These are phyloP conservation scores for Nesometra sesokonis DNA, from an alignment of 35 echinoderm and acorn worm species.

Conservation along the genomic window DNA sequence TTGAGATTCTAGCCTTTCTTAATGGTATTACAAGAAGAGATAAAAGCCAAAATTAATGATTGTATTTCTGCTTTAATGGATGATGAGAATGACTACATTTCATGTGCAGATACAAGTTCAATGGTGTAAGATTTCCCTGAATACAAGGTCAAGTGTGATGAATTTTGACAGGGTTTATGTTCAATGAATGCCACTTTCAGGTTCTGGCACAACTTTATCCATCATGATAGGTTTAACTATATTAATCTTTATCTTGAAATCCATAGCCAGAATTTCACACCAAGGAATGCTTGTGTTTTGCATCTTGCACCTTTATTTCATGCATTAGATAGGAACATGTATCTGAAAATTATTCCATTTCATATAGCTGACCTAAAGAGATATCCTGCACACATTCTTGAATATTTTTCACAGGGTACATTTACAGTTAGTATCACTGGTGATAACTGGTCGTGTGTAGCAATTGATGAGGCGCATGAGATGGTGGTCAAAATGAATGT, in stretches of 20 bases:
- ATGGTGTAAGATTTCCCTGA: background rate
- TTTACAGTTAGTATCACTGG: constrained; percentile 3
- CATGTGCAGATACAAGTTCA: background rate
- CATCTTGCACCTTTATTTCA: constrained; percentile 13
- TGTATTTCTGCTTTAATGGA: background rate
- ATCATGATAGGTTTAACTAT: constrained; percentile 39
- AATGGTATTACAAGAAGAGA: background rate
- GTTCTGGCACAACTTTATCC: constrained; percentile 38
- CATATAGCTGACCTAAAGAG: background rate
- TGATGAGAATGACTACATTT: background rate
- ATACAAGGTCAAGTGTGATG: background rate
- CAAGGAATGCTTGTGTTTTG: background rate
- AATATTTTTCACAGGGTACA: background rate
- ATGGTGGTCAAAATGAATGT: constrained; percentile 5
- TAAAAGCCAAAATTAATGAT: background rate
- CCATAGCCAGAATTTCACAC: background rate
- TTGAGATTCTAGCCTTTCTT: background rate
- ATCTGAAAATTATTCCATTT: background rate
- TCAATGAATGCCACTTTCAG: constrained; percentile 23
- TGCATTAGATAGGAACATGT: constrained; percentile 11
- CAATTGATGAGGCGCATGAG: constrained; percentile 12
- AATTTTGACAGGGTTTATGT: background rate
- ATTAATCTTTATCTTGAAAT: constrained; percentile 19
- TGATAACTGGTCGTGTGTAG: background rate
- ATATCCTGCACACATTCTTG: background rate